These are phyloP conservation scores for Stegophylla sp. DNA, from an alignment of 2,888 invertebrate species.

Conservation along the genomic window DNA sequence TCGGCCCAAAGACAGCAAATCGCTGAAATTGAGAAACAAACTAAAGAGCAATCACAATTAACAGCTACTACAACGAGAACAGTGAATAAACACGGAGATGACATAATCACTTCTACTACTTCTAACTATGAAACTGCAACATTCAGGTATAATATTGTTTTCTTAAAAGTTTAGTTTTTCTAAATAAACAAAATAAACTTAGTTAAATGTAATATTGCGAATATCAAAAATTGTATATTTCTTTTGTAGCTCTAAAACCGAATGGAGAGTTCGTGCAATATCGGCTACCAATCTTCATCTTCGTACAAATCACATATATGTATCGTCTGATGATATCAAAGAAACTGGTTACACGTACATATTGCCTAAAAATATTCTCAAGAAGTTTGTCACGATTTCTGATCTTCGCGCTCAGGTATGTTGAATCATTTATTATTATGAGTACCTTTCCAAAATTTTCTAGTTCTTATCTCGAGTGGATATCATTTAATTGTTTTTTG, in stretches of 20 bases:
- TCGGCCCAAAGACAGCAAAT: constrained; percentile 99
- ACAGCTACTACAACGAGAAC: constrained; percentile 98
- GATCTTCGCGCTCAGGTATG: constrained; percentile 86
- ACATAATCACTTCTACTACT: constrained; percentile 98
- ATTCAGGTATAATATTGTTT: constrained; percentile 69
- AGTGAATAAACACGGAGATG: constrained; percentile 99
- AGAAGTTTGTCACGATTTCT: constrained; percentile 98
- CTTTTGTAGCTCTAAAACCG: constrained; percentile 85
- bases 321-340: constrained; percentile 98
- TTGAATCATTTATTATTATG: constrained; percentile 7
- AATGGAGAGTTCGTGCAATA: constrained; percentile 98
- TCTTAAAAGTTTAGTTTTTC: neutral
- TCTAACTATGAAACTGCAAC: constrained; percentile 99
- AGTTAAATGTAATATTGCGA: neutral
- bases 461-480: neutral
- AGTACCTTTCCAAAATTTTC: neutral
- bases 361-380: constrained; percentile 92
- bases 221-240: neutral
- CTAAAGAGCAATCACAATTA: constrained; percentile 96
- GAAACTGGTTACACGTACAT: constrained; percentile 98
- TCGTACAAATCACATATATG: constrained; percentile 98
- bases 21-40: constrained; percentile 99
- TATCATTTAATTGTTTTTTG: too few relatives aligned
- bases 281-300: constrained; percentile 96
- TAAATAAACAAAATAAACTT: too few relatives aligned